Base-by-base conservation (phyloP, 2,113 vertebrate species). In the Chauna torquata region DNA sequence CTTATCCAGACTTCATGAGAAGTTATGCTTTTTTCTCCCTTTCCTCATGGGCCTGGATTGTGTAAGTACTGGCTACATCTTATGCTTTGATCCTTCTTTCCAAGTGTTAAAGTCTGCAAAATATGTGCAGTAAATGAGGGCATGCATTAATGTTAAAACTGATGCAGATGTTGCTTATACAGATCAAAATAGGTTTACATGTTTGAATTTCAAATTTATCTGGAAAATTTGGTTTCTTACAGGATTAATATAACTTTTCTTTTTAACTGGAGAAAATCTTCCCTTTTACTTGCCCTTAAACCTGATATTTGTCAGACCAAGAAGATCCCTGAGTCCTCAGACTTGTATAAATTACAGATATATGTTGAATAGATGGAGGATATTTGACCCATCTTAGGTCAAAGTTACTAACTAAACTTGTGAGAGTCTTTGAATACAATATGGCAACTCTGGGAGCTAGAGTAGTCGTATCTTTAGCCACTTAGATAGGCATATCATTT, bases 21-120 rank as follows among this genome's bases (percentile, higher is more conserved):
- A 57, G 4, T 61, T 72, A 5, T 0, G 0, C 2, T 36, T 42
- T 89, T 27, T 12, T 0, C 5, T 5, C 0, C 0, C 25, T 87
- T 79, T 77, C 38, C 47, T 75, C 49, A 9, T n/a, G 17, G 45
- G 24, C 30, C 16, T 50, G 15, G 6, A 7, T 49, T 78, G 12
- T n/a, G 7, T 50, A 68, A 49, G 3, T 32, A 32, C 28, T 45
- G 42, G 23, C 22, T 78, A 38, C 8, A 75, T 81, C 47, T 86
- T 61, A 38, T 72, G 4, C 14, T 92, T 86, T 86, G 28, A 47
- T 92, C 30, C 85, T 89, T 61, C n/a, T 76, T 71, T 61, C 28
- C 36, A 45, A 77, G 14, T 82, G 28, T 88, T 80, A 87, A 65
- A 61, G 9, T 52, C 32, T 72, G 44, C 19, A 87, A 90, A 90